Evolutionary conservation across 2,888 invertebrate species (phyloP), one percentile per base, ranked within the genome.

Genomic region (Synergus umbraculus): DNA sequence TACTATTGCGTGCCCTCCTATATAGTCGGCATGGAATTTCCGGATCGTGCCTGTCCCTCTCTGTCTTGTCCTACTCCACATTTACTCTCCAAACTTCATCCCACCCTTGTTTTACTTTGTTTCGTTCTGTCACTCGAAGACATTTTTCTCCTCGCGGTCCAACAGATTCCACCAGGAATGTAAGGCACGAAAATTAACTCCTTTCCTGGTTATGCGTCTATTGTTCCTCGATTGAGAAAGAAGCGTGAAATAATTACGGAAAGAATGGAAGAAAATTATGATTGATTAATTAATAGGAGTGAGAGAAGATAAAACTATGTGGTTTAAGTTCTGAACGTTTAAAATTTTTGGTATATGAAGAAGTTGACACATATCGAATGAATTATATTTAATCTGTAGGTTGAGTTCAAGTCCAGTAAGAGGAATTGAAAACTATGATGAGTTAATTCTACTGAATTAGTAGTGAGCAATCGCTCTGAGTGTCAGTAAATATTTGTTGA

Each of bases 1-100:
- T 84, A 83, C 85, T 82, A 86, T 87, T 86, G 83, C 87, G 87
- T 84, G 86, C 84, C 83, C 73, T 79, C 84, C n/a, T n/a, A 54
- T 54, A 54, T 81, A 85, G 79, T 79, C 84, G 79, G 69, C 76
- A 82, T 76, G 84, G 85, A 85, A 87, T 85, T 83, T 81, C 81
- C 78, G 83, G 85, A 85, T 84, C 84, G 84, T 82, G 80, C 81
- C 82, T 82, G 79, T 82, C 81, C 82, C 79, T n/a, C 22, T 64
- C 44, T 46, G 79, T 76, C 79, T 79, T 79, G 80, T 81, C 78
- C 78, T 79, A 82, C 79, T 82, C 78, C 64, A 73, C 76, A 65
- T 81, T 69, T 73, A 76, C 79, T 29, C 69, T 64, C 46, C 49
- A 63, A 81, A 79, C 79, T 83, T 79, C 78, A 78, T 81, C 84